Percentiles rank a stretch among this genome's conserved stretches.
Evolutionary conservation across 2,797 vertebrate genomes (phyloP).

Genomic region (Sebastes ruberrimus): DNA sequence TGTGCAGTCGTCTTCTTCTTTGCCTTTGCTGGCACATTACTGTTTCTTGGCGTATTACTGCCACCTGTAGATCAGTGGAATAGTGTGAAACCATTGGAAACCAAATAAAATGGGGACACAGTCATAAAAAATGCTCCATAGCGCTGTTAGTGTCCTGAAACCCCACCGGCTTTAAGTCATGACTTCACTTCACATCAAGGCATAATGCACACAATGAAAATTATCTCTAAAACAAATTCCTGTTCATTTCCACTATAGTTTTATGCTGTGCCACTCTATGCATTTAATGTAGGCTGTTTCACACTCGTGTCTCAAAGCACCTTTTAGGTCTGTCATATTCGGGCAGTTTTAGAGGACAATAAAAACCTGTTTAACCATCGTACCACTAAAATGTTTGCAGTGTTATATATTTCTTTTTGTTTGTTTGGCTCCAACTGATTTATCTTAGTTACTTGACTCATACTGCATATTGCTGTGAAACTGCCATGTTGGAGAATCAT

Average conservation of each 20-base stretch:
- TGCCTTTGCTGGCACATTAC: background rate
- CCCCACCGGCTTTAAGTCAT: conserved; percentile 7
- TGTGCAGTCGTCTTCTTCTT: background rate
- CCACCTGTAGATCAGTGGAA: background rate
- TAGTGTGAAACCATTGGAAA: background rate
- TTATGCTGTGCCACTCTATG: background rate
- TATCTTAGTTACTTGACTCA: conserved; percentile 5
- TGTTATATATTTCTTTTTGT: background rate
- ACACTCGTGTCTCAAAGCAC: conserved; percentile 1
- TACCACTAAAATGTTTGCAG: background rate
- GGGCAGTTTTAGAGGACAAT: background rate
- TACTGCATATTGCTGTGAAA: conserved; percentile 9
- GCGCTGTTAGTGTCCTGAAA: background rate
- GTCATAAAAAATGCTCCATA: background rate
- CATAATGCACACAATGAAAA: too few species aligned
- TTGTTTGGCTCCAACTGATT: conserved; percentile 4
- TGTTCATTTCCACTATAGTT: background rate
- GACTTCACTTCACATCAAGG: conserved; percentile 11
- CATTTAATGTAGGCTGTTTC: conserved; percentile 3
- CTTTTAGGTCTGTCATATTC: conserved; percentile 4
- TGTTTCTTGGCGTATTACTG: background rate
- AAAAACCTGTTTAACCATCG: background rate
- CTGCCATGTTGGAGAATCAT: conserved; percentile 17
- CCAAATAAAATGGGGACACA: background rate
- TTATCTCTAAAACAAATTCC: background rate